phyloP scores from a whole-genome alignment of 2,113 vertebrate species.

The Pachycephala philippinensis region DNA sequence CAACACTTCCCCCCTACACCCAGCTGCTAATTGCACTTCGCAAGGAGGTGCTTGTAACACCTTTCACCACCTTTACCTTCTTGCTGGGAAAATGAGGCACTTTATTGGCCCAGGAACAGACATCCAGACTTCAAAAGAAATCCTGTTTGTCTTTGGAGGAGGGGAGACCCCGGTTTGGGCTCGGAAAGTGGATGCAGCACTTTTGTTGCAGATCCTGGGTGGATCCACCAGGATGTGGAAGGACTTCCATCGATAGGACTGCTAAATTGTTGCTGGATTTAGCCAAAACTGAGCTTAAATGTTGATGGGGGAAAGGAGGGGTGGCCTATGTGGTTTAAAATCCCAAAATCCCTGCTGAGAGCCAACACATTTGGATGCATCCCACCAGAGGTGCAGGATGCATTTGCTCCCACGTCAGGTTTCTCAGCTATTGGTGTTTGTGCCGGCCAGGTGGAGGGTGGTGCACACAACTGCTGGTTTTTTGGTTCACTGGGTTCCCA shows the following conservation, averaged over 20 bases:
- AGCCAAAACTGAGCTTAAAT: neutral
- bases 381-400: neutral
- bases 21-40: conserved; percentile 63
- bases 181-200: accelerated
- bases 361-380: neutral
- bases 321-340: neutral
- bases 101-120: conserved; percentile 53
- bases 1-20: conserved; percentile 42
- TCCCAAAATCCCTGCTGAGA: neutral
- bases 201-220: neutral
- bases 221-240: neutral
- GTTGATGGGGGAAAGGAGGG: neutral
- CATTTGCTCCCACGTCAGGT: neutral
- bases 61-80: conserved; percentile 54
- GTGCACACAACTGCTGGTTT: neutral
- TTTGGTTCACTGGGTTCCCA: conserved; percentile 6
- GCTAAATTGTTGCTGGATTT: neutral
- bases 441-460: neutral
- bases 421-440: neutral
- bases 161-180: neutral
- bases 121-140: conserved; percentile 54
- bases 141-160: conserved; percentile 2
- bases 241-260: accelerated
- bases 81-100: neutral
- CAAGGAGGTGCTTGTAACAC: conserved; percentile 26